Base-by-base conservation (phyloP, 2,888 invertebrate genomes). In the Thereva unica region DNA sequence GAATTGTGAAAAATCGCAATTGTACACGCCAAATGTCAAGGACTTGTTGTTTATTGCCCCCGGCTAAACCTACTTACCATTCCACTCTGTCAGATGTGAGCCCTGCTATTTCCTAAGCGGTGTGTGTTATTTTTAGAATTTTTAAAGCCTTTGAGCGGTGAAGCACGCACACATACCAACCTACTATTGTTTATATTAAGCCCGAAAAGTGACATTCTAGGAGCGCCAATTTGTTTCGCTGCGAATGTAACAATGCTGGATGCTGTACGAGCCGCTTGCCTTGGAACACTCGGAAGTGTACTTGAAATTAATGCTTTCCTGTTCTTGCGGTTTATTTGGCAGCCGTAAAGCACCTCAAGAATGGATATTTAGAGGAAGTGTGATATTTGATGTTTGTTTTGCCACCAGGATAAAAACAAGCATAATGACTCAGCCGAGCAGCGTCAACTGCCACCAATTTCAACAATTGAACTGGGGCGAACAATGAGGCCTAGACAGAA, bases 281-380 rank as follows among this genome's bases (percentile, higher is more conserved):
- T 57, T 45, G 45, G 56, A 57, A 45, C 40, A 12, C 45, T 44
- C 56, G 10, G 44, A 44, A 57, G 56, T 45, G 7, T 37, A 35
- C 56, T 57, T 44, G 44, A 57, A 57, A 57, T 57, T 57, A 57
- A 57, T 57, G 45, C 56, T 45, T 57, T 57, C 42, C 56, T 57
- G 45, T 44, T 57, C 45, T 23, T 57, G 56, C 8, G 56, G 56
- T 57, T 57, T 57, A 45, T 44, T 57, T 57, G 56, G 45, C 56
- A 44, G 45, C 56, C 44, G 35, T 57, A 35, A 57, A 57, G 56
- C 56, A 57, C 56, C 56, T 57, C 56, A 44, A 57, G 56, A 44
- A 57, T 34, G 56, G 44, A 57, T 56, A 56, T 57, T 57, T 57
- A 57, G 44, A 34, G 56, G 56, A 45, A 57, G 35, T 44, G 56